These are phyloP conservation scores for Spilogale gracilis DNA, from an alignment of 2,113 vertebrate genomes.

Conservation along the genomic window DNA sequence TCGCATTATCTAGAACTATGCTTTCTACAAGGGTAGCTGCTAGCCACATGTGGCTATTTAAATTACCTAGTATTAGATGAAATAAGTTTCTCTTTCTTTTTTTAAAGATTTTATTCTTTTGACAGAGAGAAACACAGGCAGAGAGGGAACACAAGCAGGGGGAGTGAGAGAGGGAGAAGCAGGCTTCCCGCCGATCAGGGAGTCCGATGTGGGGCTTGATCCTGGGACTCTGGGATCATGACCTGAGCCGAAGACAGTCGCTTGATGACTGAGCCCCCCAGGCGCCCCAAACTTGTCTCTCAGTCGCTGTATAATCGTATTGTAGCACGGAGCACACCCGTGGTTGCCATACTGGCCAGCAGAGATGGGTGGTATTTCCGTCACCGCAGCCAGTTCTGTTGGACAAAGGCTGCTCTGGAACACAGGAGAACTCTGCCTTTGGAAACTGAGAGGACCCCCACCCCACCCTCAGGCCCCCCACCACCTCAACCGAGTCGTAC, in stretches of 20 bases:
- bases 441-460: neutral
- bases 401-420: neutral
- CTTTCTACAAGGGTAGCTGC: neutral
- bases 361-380: accelerated
- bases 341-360: neutral
- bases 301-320: neutral
- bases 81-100: neutral
- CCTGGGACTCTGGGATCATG: too few species aligned
- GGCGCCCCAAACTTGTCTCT: too few species aligned
- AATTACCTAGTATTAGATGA: neutral
- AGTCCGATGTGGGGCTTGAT: too few species aligned
- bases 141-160: too few species aligned
- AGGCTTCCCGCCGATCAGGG: too few species aligned
- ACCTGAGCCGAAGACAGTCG: too few species aligned
- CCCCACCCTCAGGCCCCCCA: accelerated
- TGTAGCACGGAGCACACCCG: too few species aligned
- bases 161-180: too few species aligned
- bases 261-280: too few species aligned
- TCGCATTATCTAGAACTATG: neutral
- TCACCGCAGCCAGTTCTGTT: neutral
- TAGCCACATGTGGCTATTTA: neutral
- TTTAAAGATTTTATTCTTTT: too few species aligned
- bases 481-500: neutral
- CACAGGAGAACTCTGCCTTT: neutral
- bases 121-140: too few species aligned